These are phyloP conservation scores for Caenorhabditis doughertyi DNA, from an alignment of 2,888 invertebrate species.

Conservation along the genomic window DNA sequence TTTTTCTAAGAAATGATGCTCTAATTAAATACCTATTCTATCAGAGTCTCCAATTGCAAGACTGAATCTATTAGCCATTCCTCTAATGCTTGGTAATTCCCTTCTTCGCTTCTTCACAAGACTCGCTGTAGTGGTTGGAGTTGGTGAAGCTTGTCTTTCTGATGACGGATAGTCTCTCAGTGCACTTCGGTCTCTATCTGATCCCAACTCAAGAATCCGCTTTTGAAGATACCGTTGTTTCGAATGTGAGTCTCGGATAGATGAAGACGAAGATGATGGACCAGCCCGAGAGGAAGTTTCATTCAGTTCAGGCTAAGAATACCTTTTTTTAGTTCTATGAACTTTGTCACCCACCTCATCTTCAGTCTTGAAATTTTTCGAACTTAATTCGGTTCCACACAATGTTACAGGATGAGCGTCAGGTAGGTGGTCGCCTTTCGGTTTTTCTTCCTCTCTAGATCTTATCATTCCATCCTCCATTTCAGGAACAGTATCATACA, in stretches of 20 bases:
- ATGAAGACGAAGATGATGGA: constrained; percentile 26
- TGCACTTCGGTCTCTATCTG: constrained; percentile 2
- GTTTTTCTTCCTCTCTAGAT: constrained; percentile 29
- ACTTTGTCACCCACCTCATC: constrained; percentile 26
- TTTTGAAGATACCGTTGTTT: constrained; percentile 30
- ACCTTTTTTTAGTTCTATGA: not conserved
- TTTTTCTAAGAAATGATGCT: not conserved
- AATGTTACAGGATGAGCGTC: constrained; percentile 51
- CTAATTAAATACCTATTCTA: constrained; percentile 44
- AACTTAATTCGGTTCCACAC: constrained; percentile 23
- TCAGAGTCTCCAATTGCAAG: constrained; percentile 61
- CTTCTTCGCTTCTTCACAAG: constrained; percentile 48
- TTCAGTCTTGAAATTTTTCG: constrained; percentile 57
- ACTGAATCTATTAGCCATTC: constrained; percentile 66
- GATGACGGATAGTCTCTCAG: constrained; percentile 18
- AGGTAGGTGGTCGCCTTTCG: constrained; percentile 12
- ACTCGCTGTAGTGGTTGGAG: constrained; percentile 44
- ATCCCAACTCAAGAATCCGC: constrained; percentile 11
- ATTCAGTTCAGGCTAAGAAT: not conserved
- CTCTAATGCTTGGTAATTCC: constrained; percentile 45
- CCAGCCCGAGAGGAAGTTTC: constrained; percentile 10
- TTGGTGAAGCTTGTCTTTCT: constrained; percentile 13
- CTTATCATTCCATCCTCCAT: constrained; percentile 45
- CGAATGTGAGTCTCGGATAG: not conserved
- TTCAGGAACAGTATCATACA: constrained; percentile 39